Evolutionary conservation across 2,797 vertebrate genomes (phyloP).

Genomic region (Loris lydekkerianus): DNA sequence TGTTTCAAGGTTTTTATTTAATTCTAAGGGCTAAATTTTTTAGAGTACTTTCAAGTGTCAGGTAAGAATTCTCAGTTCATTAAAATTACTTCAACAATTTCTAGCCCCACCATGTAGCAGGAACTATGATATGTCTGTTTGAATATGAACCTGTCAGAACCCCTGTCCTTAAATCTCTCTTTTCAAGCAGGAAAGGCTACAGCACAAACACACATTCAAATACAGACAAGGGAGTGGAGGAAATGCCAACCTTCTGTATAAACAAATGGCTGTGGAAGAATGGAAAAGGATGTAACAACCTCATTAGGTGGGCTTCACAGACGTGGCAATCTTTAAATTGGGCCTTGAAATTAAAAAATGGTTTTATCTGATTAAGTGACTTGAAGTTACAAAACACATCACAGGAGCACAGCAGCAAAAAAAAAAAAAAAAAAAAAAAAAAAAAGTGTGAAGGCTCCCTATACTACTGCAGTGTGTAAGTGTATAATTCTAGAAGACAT

Average conservation of each 20-base stretch:
- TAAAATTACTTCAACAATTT: slow-evolving; percentile 53
- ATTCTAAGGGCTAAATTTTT: not conserved
- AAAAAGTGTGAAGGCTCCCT: not conserved
- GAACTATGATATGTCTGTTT: not conserved
- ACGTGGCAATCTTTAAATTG: not conserved
- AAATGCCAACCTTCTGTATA: not conserved
- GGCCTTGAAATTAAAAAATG: not conserved
- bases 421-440: not conserved
- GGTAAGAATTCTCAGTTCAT: not conserved
- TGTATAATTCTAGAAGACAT: not conserved
- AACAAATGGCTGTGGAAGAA: not conserved
- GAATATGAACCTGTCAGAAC: not conserved
- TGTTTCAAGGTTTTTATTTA: not conserved
- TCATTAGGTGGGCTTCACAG: not conserved
- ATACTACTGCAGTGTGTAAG: no score
- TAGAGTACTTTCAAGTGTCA: not conserved
- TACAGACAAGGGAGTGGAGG: not conserved
- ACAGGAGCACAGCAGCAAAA: not conserved
- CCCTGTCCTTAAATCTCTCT: not conserved
- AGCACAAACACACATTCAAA: not conserved
- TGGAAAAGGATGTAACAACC: not conserved
- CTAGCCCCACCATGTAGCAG: not conserved
- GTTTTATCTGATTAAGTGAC: not conserved
- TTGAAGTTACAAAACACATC: not conserved
- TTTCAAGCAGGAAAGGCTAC: not conserved